Evolutionary conservation across 1,140 invertebrate species (phyloP).

Genomic region (Apis laboriosa): DNA sequence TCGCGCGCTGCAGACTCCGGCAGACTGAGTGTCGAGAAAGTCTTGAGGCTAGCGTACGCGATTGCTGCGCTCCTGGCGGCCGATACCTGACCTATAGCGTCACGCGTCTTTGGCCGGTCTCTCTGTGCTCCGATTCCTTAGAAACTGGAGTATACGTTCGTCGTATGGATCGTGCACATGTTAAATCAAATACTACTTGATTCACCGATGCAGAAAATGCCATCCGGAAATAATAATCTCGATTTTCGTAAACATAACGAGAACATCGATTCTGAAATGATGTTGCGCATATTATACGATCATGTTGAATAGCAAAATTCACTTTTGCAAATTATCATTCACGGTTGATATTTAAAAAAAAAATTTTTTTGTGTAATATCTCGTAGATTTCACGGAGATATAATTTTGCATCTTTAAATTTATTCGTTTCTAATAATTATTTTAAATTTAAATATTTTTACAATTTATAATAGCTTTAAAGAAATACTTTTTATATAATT

Average conservation of each 20-base stretch:
- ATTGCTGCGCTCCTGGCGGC: conserved; percentile 64
- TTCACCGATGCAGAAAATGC: conserved; percentile 18
- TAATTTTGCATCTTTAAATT: too few species aligned
- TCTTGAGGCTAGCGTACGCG: conserved; percentile 62
- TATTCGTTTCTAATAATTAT: too few species aligned
- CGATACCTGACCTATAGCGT: conserved; percentile 31
- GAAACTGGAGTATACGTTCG: conserved; percentile 35
- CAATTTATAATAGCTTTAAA: too few species aligned
- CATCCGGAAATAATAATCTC: conserved; percentile 30
- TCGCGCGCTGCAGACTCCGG: conserved; percentile 67
- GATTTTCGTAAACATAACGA: conserved; percentile 36
- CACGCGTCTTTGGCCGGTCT: conserved; percentile 52
- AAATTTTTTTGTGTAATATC: too few species aligned
- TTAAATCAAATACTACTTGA: conserved; percentile 34
- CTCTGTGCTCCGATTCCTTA: conserved; percentile 51
- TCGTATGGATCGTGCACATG: conserved; percentile 8
- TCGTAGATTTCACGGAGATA: too few species aligned
- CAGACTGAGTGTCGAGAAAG: conserved; percentile 64
- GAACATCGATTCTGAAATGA: too few species aligned
- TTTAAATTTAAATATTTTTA: too few species aligned
- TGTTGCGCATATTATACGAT: neutral
- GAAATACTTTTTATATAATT: too few species aligned
- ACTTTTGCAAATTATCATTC: too few species aligned
- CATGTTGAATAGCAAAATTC: neutral
- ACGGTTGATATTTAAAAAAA: too few species aligned